Conservation (phyloP, 2,113 vertebrate genomes). For the Coryphaenoides rupestris region DNA sequence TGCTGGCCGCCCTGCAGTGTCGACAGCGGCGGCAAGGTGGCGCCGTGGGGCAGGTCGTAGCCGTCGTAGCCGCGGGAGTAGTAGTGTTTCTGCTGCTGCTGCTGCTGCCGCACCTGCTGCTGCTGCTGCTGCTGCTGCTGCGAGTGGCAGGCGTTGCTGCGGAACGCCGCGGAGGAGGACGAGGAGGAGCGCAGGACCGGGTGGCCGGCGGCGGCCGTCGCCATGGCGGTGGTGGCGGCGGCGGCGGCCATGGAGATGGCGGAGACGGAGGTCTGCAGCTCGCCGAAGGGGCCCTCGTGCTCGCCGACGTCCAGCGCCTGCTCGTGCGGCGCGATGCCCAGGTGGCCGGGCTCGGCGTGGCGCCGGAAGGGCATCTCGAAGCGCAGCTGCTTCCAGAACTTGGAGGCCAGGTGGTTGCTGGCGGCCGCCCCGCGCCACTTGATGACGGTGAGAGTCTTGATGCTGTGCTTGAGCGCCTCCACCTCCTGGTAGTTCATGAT, state of each 20-base stretch:
- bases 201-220: constrained; percentile 89
- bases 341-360: constrained; percentile 83
- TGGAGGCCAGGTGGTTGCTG: constrained; percentile 94
- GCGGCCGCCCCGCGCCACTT: constrained; percentile 92
- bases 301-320: constrained; percentile 96
- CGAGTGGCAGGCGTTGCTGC: constrained; percentile 79
- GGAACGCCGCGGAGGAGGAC: too few relatives aligned
- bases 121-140: too few relatives aligned
- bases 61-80: constrained; percentile 95
- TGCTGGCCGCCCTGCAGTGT: constrained; percentile 89
- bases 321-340: constrained; percentile 85
- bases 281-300: constrained; percentile 92
- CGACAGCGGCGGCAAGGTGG: constrained; percentile 84
- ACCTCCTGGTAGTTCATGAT: constrained; percentile 99
- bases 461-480: constrained; percentile 95
- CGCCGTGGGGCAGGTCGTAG: constrained; percentile 87
- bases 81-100: constrained; percentile 91
- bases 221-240: constrained; percentile 94
- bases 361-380: constrained; percentile 99
- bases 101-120: too few relatives aligned
- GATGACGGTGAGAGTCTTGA: constrained; percentile 95
- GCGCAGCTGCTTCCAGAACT: constrained; percentile 97
- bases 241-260: constrained; percentile 97
- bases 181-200: constrained; percentile 93
- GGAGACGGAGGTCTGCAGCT: constrained; percentile 95